Evolutionary conservation across 2,888 invertebrate species (phyloP), one percentile per base, ranked within the genome.

Genomic region (Trissolcus japonicus): DNA sequence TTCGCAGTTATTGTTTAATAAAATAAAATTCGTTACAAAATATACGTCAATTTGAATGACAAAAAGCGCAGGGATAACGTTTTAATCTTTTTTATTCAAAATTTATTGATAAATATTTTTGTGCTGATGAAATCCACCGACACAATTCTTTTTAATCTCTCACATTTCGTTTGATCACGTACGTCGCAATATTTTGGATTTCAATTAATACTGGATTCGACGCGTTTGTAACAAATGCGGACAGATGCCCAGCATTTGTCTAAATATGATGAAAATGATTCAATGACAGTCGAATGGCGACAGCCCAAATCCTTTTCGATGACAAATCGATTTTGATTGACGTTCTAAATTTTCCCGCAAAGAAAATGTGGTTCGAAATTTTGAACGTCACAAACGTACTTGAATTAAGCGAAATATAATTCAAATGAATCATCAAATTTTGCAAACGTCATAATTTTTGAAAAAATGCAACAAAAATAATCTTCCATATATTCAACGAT

Each of bases 241-340:
- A 35, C 11, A 16, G 50, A 50, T 35, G 60, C 16, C 29, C 35
- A 11, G 35, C 6, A 35, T 35, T 35, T 35, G 35, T 35, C 2
- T 11, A 35, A 60, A 29, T 60, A 29, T 50, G 60, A 48, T 60
- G 35, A 60, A 60, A 60, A 50, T 35, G 60, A 29, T 50, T 25
- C 46, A 60, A 50, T 60, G 60, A 60, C 50, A 50, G 48, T 17
- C 50, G 50, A 11, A 16, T 35, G 35, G 9, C 35, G 9, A 35
- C 35, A 35, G 35, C 11, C 35, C 2, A 29, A 50, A 60, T 60
- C 60, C 29, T 35, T n/a, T 60, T 35, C 46, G 35, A 50, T 35
- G 60, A 60, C 48, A 60, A 60, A 60, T 60, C 60, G 60, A 60
- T 60, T 60, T 60, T 60, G 17, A 50, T 29, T 35, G 35, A 2